These are phyloP conservation scores for Scaptomyza montana DNA, from an alignment of 1,140 invertebrate species.

Conservation along the genomic window DNA sequence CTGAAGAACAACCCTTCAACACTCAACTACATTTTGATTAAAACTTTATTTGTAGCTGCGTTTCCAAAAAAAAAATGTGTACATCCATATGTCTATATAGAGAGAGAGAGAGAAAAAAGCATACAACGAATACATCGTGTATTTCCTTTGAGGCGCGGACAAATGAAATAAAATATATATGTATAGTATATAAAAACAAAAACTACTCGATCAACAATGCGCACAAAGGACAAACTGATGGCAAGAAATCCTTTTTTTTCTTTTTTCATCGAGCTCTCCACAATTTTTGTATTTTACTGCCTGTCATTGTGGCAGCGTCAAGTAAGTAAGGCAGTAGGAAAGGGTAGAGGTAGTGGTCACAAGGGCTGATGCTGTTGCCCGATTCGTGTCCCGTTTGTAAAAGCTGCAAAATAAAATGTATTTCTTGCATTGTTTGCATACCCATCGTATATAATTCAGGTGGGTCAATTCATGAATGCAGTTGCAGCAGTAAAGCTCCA, in stretches of 20 bases:
- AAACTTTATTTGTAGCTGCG: conserved; percentile 78
- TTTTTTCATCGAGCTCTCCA: conserved; percentile 7
- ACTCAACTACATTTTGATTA: conserved; percentile 82
- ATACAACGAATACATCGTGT: conserved; percentile 31
- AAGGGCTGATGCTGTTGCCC: conserved; percentile 27
- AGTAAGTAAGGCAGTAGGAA: background rate
- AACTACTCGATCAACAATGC: conserved; percentile 79
- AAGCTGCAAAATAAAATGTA: conserved; percentile 74
- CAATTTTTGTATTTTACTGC: conserved; percentile 38
- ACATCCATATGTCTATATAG: background rate
- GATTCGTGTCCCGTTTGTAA: conserved; percentile 37
- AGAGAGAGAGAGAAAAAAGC: background rate
- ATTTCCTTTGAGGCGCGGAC: conserved; percentile 66
- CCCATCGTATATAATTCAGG: background rate
- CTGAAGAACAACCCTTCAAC: conserved; percentile 75
- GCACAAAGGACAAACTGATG: conserved; percentile 62
- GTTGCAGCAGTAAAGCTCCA: no score
- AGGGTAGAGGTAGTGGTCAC: conserved; percentile 8
- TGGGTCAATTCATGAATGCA: background rate
- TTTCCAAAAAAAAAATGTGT: conserved; percentile 51
- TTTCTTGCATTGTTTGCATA: conserved; percentile 61
- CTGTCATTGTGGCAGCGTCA: conserved; percentile 49
- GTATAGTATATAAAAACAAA: conserved; percentile 24
- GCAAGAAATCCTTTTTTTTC: conserved; percentile 59
- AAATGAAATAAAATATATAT: conserved; percentile 13